Evolutionary conservation across 2,888 invertebrate species (phyloP), one percentile per base, ranked within the genome.

Genomic region (Yponomeuta sedellus): DNA sequence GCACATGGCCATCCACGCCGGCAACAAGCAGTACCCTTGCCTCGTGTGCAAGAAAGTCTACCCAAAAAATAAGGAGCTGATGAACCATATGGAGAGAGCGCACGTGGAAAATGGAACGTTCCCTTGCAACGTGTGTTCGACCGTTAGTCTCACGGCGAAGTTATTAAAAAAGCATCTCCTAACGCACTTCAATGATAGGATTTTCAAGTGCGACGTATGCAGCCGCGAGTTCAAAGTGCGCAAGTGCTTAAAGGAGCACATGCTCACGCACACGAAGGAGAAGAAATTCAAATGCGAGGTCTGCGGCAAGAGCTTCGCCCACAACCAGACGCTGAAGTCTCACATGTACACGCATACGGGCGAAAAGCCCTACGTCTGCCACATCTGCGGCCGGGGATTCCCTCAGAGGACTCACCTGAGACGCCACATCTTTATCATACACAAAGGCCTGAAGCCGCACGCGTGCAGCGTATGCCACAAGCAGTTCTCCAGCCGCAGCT

Each of bases 331-430:
- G 0, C 71, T 90, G 11, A 90, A 88, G 69, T 84, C 87, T 0
- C 89, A 90, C 70, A 85, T 86, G 69, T 72, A 80, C 10, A 90
- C 86, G 0, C 89, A 90, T 25, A 88, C 90, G 0, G 88, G 88
- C 0, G 89, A 90, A 67, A 77, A 77, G 2, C 89, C 89, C 0
- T 85, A 85, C 5, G 81, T 90, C 0, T 90, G 90, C 62, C 88
- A 89, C 64, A 78, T 89, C 0, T 90, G 90, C 56, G 90, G 90
- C 0, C 69, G 83, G 0, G 69, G 86, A 10, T 90, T 89, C 22
- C 84, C 84, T 0, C 88, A 88, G 64, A 66, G 88, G 8, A 87
- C 88, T 0, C 88, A 89, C 75, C 71, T 90, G 16, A 85, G 86
- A 71, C 68, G 90, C 2, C 90, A 90, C 40, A 88, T 90, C 11